Base-by-base conservation (phyloP, 1,140 invertebrate genomes). In the Pseudomyrmex concolor region DNA sequence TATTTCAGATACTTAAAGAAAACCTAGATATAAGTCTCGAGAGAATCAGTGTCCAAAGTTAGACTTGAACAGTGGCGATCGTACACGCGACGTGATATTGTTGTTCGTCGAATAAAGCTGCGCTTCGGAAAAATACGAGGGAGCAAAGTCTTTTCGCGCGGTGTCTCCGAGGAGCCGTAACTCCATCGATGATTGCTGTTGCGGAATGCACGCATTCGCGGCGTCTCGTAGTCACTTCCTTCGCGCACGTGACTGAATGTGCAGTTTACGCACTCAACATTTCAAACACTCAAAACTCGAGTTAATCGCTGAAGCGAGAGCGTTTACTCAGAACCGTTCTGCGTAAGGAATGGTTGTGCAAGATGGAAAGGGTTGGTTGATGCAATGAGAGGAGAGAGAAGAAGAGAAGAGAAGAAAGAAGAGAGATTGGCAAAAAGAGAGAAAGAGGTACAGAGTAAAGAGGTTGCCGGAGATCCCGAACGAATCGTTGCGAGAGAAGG, bases 271-370 rank as follows among this genome's bases (percentile, higher is more conserved):
- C 83, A 89, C 89, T 90, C 86, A 85, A 91, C 91, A 90, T 91
- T 89, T 88, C 91, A 91, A 92, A 92, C 91, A 91, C 90, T 92
- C 91, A 91, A 92, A 92, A 91, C 89, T 92, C 88, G 90, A 90
- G 91, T 92, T 92, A 92, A 92, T 92, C 91, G 90, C 87, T 74
- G 85, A 86, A 91, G 90, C 87, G 86, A 89, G 86, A 92, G 88
- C 88, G 89, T 90, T 90, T 90, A 87, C 87, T 89, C 86, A 89
- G 89, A 86, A 84, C 81, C 57, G 80, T 74, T 71, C 78, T 82
- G 71, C 22, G 68, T 62, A 73, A 48, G 70, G 34, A 50, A 50
- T 54, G 78, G 60, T 72, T 82, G 68, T 48, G 48, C 83, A 85
- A 84, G 88, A 86, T 87, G 83, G 64, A 84, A 64, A 64, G 72